Percentiles rank a stretch among this genome's conserved stretches.
Conservation (phyloP, 2,888 invertebrate species). For the Phaedon cochleariae region DNA sequence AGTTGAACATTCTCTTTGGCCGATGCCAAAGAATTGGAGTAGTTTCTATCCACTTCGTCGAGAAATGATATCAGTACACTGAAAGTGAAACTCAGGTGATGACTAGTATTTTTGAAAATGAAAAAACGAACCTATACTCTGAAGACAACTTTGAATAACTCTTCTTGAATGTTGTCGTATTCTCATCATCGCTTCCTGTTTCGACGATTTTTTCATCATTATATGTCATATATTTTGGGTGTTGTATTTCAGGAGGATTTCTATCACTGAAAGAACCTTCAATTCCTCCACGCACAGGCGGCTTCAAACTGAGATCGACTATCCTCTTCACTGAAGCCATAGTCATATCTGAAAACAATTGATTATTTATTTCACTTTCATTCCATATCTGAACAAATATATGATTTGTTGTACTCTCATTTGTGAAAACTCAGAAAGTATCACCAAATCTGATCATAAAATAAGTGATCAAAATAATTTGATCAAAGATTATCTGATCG, state of each 20-base stretch:
- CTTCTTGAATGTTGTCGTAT: not conserved
- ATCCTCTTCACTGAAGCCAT: conserved; percentile 57
- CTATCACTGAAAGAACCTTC: not conserved
- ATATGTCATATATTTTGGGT: not conserved
- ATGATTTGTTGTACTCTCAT: too few relatives aligned
- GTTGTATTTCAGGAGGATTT: not conserved
- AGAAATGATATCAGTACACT: conserved; percentile 73
- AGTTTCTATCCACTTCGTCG: conserved; percentile 69
- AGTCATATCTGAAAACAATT: conserved; percentile 49
- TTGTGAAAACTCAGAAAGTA: too few relatives aligned
- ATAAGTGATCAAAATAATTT: too few relatives aligned
- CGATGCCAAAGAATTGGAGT: conserved; percentile 51
- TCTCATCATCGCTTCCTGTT: not conserved
- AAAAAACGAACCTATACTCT: conserved; percentile 47
- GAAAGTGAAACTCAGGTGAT: conserved; percentile 49
- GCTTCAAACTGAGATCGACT: conserved; percentile 48
- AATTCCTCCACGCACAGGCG: conserved; percentile 21
- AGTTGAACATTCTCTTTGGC: conserved; percentile 53
- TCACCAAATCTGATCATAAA: too few relatives aligned
- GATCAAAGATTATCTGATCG: too few relatives aligned
- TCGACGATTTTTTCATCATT: not conserved
- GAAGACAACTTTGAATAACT: conserved; percentile 16
- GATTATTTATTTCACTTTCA: too few relatives aligned
- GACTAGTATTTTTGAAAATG: not conserved
- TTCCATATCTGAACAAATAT: too few relatives aligned